Conservation (phyloP, 1,140 invertebrate genomes). For the Adoxophyes honmai region DNA sequence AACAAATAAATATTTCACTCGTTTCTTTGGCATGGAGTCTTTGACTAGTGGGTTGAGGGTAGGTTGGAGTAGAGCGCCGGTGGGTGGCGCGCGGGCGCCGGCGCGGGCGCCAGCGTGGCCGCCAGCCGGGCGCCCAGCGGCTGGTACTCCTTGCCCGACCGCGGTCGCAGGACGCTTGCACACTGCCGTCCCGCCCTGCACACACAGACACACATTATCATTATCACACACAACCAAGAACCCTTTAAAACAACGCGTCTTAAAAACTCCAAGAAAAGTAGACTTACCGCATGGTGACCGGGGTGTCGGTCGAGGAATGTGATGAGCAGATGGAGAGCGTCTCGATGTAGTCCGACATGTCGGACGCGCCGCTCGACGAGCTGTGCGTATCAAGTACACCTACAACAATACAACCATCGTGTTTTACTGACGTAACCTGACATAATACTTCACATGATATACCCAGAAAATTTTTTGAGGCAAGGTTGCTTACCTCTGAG, state of each 20-base stretch:
- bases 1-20: slow-evolving; percentile 11
- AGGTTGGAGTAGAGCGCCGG: slow-evolving; percentile 23
- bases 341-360: slow-evolving; percentile 94
- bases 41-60: slow-evolving; percentile 1
- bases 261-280: too few species aligned
- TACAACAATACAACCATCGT: slow-evolving; percentile 17
- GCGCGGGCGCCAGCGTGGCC: slow-evolving; percentile 27
- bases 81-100: too few species aligned
- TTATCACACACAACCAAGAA: too few species aligned
- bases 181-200: slow-evolving; percentile 77
- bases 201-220: not conserved
- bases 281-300: slow-evolving; percentile 47
- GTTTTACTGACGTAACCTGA: not conserved
- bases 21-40: not conserved
- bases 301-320: slow-evolving; percentile 86
- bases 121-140: not conserved
- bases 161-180: slow-evolving; percentile 87
- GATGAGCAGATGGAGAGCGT: slow-evolving; percentile 86
- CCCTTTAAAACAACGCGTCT: too few species aligned
- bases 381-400: slow-evolving; percentile 80
- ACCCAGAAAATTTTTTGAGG: not conserved
- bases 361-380: slow-evolving; percentile 89
- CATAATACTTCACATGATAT: not conserved
- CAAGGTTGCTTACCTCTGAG: slow-evolving; percentile 55
- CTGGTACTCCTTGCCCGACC: slow-evolving; percentile 92